Evolutionary conservation across 92 coral and sea anemone species (phyloP), one percentile per base, ranked within the genome.

Genomic region (Porites divaricata): DNA sequence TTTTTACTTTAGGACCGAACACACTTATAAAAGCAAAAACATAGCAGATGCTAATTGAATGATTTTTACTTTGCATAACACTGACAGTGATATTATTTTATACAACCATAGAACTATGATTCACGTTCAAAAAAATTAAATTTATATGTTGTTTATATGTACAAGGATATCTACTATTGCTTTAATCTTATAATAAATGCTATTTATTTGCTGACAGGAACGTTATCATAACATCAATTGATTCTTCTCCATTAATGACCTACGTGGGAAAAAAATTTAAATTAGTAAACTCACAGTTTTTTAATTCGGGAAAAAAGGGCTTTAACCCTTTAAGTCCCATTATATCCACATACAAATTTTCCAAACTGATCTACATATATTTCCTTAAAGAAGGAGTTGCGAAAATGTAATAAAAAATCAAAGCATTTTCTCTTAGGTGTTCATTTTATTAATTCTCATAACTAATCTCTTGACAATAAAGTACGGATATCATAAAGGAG

Each of bases 121-220:
- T 20, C 20, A n/a, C 15, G 75, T 56, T 22, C 63, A 69, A 80
- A 57, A 80, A 80, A 69, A 80, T 80, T 80, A 80, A 80, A 80
- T 69, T 58, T 57, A 26, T 79, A 54, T 69, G 56, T 68, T 16
- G 59, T 80, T n/a, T 80, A 80, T 80, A 80, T 80, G 41, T 80
- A 80, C 85, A 80, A 54, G 51, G 85, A 25, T 80, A 54, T 69
- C 76, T 68, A 53, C 45, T 65, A 20, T 48, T 50, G 26, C 52
- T 56, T 67, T 22, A 22, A 17, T 53, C 35, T 69, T 15, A 20
- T 78, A 64, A 78, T 78, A 78, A 35, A 59, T 65, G 72, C 25
- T 65, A 78, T 49, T 78, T 49, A 66, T 65, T 63, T 64, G 72
- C 54, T 16, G 50, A 26, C 51, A 25, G 17, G 83, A 78, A 50